Conservation (phyloP, 2,888 invertebrate species). For the Diploptera punctata region DNA sequence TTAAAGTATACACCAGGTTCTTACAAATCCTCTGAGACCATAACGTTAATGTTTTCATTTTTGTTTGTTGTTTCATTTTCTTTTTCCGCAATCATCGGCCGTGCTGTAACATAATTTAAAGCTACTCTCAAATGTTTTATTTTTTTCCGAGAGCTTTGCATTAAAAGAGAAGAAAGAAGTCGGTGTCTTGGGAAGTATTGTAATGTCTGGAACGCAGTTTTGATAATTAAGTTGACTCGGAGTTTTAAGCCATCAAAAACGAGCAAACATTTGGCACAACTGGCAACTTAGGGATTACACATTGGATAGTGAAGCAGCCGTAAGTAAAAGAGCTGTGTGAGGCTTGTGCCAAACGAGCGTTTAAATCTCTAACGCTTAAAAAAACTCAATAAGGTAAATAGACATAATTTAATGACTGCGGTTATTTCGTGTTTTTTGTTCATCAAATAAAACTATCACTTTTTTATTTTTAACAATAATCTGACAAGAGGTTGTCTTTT, state of each 20-base stretch:
- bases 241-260: not conserved
- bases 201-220: not conserved
- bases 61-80: not conserved
- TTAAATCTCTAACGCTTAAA: no score
- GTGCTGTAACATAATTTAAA: not conserved
- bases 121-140: not conserved
- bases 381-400: no score
- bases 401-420: no score
- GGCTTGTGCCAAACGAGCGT: not conserved
- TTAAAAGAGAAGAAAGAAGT: not conserved
- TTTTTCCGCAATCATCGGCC: not conserved
- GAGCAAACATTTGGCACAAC: not conserved
- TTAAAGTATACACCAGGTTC: no score
- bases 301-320: not conserved
- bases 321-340: not conserved
- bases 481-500: no score
- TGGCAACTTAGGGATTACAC: not conserved
- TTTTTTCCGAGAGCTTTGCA: not conserved
- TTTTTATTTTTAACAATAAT: no score
- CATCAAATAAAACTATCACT: no score
- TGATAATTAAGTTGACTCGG: not conserved
- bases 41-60: not conserved
- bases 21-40: not conserved
- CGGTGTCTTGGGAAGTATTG: not conserved
- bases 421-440: no score